Conservation (phyloP, 1,140 invertebrate genomes). For the Pogonus chalceus region DNA sequence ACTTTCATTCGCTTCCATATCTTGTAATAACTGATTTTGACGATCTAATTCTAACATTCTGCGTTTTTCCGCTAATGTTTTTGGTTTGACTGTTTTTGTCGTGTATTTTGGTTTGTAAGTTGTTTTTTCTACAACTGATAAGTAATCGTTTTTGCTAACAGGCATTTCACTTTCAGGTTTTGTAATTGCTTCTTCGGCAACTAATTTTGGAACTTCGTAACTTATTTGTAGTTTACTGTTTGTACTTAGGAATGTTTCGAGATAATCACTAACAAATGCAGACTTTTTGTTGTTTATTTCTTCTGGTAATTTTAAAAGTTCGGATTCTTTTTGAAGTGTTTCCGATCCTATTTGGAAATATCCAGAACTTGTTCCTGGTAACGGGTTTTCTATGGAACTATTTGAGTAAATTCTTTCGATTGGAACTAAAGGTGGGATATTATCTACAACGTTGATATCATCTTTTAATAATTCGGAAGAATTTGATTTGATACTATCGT, state of each 20-base stretch:
- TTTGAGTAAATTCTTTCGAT: not conserved
- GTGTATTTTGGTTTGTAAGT: constrained; percentile 12
- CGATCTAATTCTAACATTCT: constrained; percentile 22
- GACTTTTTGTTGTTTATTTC: constrained; percentile 18
- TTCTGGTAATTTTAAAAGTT: not conserved
- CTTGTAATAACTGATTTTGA: constrained; percentile 2
- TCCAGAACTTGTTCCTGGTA: not conserved
- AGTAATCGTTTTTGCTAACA: constrained; percentile 13
- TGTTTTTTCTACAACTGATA: constrained; percentile 1
- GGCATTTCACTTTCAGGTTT: constrained; percentile 5
- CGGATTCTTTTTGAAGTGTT: not conserved
- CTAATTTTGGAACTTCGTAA: constrained; percentile 26
- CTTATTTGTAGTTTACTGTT: constrained; percentile 27
- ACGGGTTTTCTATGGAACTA: not conserved
- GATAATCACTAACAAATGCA: constrained; percentile 25
- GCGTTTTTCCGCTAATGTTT: constrained; percentile 32
- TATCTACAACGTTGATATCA: not conserved
- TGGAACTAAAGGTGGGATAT: not conserved
- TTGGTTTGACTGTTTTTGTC: constrained; percentile 23
- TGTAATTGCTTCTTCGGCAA: constrained; percentile 22
- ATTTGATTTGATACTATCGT: not conserved
- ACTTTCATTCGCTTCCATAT: constrained; percentile 1
- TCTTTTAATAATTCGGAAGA: not conserved
- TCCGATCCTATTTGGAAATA: not conserved
- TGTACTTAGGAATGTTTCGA: constrained; percentile 26